These are phyloP conservation scores for Heliconius aoede DNA, from an alignment of 2,888 invertebrate genomes.

Conservation along the genomic window DNA sequence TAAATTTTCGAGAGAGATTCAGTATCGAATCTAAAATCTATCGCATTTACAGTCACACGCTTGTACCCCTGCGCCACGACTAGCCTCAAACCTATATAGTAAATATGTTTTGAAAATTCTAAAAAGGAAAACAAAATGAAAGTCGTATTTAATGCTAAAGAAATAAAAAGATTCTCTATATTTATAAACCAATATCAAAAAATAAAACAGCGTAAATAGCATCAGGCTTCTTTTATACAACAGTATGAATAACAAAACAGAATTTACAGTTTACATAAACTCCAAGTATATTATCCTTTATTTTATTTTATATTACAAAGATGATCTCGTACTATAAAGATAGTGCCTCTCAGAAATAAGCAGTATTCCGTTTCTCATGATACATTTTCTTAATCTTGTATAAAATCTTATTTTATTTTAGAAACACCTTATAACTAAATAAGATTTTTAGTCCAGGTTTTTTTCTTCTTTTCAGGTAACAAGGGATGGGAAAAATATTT, in stretches of 20 bases:
- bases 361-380: slow-evolving; percentile 23
- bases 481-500: neutral
- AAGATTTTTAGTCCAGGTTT: neutral
- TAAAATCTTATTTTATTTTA: slow-evolving; percentile 35
- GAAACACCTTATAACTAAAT: neutral
- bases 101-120: too few relatives aligned
- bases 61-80: too few relatives aligned
- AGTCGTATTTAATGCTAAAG: too few relatives aligned
- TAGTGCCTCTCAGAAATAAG: slow-evolving; percentile 39
- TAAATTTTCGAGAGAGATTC: too few relatives aligned
- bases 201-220: neutral
- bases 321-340: slow-evolving; percentile 44
- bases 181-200: slow-evolving; percentile 7
- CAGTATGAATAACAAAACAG: neutral
- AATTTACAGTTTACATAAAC: slow-evolving; percentile 5
- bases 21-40: too few relatives aligned
- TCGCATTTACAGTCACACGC: too few relatives aligned
- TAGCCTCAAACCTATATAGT: too few relatives aligned
- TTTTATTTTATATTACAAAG: slow-evolving; percentile 22
- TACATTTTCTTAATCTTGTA: slow-evolving; percentile 38
- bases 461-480: slow-evolving; percentile 21
- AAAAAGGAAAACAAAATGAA: too few relatives aligned
- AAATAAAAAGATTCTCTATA: neutral
- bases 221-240: too few relatives aligned
- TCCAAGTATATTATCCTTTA: slow-evolving; percentile 6